phyloP scores from a whole-genome alignment of 1,140 invertebrate genomes.

The Ips typographus region DNA sequence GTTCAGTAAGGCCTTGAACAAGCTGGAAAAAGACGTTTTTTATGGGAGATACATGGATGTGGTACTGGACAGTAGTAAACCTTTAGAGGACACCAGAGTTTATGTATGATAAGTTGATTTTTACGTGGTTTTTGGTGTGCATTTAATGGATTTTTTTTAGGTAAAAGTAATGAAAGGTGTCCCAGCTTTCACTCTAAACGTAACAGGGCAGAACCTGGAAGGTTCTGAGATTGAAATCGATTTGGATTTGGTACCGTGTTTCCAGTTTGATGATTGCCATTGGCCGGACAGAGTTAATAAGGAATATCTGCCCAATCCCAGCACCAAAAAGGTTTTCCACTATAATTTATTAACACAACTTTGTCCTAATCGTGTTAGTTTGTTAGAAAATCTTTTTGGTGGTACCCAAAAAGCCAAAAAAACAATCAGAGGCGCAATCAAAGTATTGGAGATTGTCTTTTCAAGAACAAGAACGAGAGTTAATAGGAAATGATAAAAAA shows the following conservation, averaged over 20 bases:
- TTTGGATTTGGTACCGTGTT: constrained; percentile 48
- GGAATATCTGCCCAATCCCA: constrained; percentile 35
- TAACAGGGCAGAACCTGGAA: constrained; percentile 31
- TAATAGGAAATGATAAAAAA: constrained; percentile 36
- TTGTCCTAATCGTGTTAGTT: background rate
- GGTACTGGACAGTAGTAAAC: background rate
- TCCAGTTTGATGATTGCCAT: constrained; percentile 39
- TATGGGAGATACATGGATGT: constrained; percentile 14
- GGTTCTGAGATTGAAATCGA: constrained; percentile 35
- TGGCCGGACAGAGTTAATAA: constrained; percentile 39
- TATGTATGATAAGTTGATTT: no score
- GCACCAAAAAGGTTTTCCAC: constrained; percentile 20
- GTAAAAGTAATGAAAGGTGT: constrained; percentile 26
- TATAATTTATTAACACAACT: no score
- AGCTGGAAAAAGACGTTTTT: constrained; percentile 15
- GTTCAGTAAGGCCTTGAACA: constrained; percentile 33
- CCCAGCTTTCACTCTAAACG: constrained; percentile 47
- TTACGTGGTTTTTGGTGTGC: no score
- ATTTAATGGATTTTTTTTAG: constrained; percentile 17
- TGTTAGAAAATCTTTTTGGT: constrained; percentile 30
- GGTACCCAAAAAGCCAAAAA: constrained; percentile 39
- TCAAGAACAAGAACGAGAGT: constrained; percentile 46
- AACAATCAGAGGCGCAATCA: background rate
- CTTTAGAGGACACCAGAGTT: no score
- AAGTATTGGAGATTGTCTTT: constrained; percentile 47